phyloP scores from a whole-genome alignment of 2,888 invertebrate genomes.

The Sinotaia quadrata region DNA sequence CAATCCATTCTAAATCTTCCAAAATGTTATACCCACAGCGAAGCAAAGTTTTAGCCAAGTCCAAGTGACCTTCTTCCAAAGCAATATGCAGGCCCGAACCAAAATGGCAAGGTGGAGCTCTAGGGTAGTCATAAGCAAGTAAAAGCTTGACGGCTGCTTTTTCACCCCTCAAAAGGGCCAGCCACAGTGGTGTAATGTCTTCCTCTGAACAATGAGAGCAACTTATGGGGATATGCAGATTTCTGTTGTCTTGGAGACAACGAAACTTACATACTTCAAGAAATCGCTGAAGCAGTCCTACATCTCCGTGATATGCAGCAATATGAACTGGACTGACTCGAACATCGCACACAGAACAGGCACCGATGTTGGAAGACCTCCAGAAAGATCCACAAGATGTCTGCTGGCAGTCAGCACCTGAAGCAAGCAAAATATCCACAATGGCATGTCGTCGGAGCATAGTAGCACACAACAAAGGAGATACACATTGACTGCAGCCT shows the following conservation, averaged over 20 bases:
- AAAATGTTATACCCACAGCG: constrained; percentile 33
- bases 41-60: constrained; percentile 29
- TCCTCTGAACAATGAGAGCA: constrained; percentile 21
- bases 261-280: constrained; percentile 15
- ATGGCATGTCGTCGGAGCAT: constrained; percentile 24
- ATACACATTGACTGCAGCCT: constrained; percentile 37
- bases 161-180: constrained; percentile 32
- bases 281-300: constrained; percentile 18
- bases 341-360: constrained; percentile 36
- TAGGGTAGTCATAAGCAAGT: constrained; percentile 31
- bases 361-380: constrained; percentile 28
- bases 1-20: constrained; percentile 38
- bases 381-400: constrained; percentile 33
- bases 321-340: constrained; percentile 33
- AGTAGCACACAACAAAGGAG: constrained; percentile 36
- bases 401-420: constrained; percentile 27
- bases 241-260: constrained; percentile 13
- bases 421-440: constrained; percentile 24
- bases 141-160: constrained; percentile 28
- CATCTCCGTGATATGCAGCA: constrained; percentile 34
- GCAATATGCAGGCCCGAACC: constrained; percentile 36
- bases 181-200: constrained; percentile 38
- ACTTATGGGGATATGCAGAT: constrained; percentile 9
- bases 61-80: constrained; percentile 30
- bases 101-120: constrained; percentile 35